Evolutionary conservation across 1,140 invertebrate species (phyloP), one percentile per base, ranked within the genome.

Genomic region (Drosophila baimaii): DNA sequence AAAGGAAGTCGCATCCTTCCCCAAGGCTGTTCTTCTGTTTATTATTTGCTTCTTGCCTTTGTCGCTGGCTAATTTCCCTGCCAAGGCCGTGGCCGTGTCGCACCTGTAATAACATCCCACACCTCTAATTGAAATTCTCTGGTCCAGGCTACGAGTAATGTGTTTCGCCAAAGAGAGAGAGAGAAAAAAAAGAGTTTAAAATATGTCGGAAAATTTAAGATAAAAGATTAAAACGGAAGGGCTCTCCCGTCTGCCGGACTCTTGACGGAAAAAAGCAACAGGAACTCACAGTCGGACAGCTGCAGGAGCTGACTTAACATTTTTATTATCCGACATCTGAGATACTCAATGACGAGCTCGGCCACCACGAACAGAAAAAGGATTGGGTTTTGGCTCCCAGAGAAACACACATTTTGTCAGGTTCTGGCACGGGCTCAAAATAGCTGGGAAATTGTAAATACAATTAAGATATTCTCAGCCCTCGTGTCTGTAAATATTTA

Each of bases 91-190:
- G n/a, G 33, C 9, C 23, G 25, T 33, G 65, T 57, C 25, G 51
- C 59, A 75, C 51, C 59, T 75, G 71, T 15, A 75, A 75, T 39
- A 75, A 57, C 72, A 54, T 23, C 19, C 19, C 21, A 29, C 70
- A 73, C 19, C 31, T 49, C 19, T 71, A 72, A 72, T 58, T 58
- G 21, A 41, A 71, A 58, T 72, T 58, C 27, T 9, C 43, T 12
- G 52, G 41, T 6, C 13, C 21, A 33, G 44, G 64, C 33, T 47
- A 49, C 55, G 29, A 23, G n/a, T 46, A 17, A 29, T 13, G 8
- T 29, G 12, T 33, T 58, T 10, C 13, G 13, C 5, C 9, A 19
- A n/a, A 35, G 19, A n/a, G 19, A 15, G 7, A 17, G n/a, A n/a
- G n/a, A n/a, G n/a, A n/a, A n/a, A 23, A 15, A 27, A 23, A 17